Percentiles rank a stretch among this genome's conserved stretches.
Evolutionary conservation across 2,888 invertebrate species (phyloP).

Genomic region (Dasysyrphus albostriatus): DNA sequence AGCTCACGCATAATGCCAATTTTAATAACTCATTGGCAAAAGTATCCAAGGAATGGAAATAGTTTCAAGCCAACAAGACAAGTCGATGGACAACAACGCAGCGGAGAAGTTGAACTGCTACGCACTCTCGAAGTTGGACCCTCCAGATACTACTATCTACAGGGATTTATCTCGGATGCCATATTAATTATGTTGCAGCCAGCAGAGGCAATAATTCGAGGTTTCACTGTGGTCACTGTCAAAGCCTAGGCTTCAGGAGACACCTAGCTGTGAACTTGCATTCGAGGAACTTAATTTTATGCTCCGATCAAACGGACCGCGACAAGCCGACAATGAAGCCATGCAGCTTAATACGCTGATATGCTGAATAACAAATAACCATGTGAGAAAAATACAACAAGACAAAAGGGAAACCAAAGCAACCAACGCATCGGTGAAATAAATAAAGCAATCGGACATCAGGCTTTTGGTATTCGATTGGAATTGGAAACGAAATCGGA

Average conservation of each 20-base stretch:
- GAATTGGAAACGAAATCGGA: slow-evolving; percentile 23
- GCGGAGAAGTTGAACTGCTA: neutral
- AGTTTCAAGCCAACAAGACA: slow-evolving; percentile 33
- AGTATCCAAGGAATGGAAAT: slow-evolving; percentile 52
- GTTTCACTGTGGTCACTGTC: slow-evolving; percentile 65
- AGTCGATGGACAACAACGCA: neutral
- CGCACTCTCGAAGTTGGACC: slow-evolving; percentile 15
- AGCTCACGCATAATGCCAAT: slow-evolving; percentile 57
- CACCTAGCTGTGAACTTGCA: slow-evolving; percentile 72
- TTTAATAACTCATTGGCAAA: slow-evolving; percentile 59
- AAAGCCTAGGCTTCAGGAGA: slow-evolving; percentile 57
- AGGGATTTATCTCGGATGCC: slow-evolving; percentile 57
- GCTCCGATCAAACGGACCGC: slow-evolving; percentile 67
- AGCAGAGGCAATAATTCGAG: slow-evolving; percentile 17
- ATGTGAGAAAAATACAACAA: slow-evolving; percentile 17
- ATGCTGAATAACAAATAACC: slow-evolving; percentile 60
- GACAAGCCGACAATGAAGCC: neutral
- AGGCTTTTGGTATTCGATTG: slow-evolving; percentile 17
- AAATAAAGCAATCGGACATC: slow-evolving; percentile 72
- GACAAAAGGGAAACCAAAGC: slow-evolving; percentile 35
- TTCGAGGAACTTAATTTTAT: slow-evolving; percentile 73
- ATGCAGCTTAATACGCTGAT: slow-evolving; percentile 4
- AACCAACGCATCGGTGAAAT: slow-evolving; percentile 59
- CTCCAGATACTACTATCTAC: slow-evolving; percentile 21
- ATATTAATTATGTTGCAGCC: slow-evolving; percentile 65